Evolutionary conservation across 2,113 vertebrate genomes (phyloP), one percentile per base, ranked within the genome.

Genomic region (Prochilodus magdalenae): DNA sequence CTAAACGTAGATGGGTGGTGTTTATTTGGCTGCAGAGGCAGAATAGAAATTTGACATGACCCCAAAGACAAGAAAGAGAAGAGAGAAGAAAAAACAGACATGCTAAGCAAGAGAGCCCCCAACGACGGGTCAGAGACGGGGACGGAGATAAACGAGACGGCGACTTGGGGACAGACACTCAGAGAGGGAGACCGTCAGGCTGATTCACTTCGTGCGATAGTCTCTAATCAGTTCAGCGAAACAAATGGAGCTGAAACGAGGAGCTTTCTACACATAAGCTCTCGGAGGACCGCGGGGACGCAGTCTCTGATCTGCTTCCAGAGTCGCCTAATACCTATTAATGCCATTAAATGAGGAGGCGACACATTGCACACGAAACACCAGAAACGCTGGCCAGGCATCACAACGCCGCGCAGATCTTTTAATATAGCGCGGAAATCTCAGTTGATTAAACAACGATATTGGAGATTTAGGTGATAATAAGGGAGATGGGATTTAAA

Each of bases 281-380:
- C 69, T 78, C 67, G 30, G 72, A 47, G 65, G 73, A 47, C 60
- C 57, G n/a, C 60, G 15, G 63, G 75, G 55, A 57, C 22, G 51
- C 51, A 47, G 12, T 22, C n/a, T 83, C 72, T 84, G 76, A 77
- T 77, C 78, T 47, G 44, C 60, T 83, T 84, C 84, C 73, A 73
- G 79, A 59, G 36, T 27, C 53, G 75, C 55, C 47, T 74, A 75
- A 81, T 74, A 70, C 59, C 78, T 83, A 78, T 73, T 82, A 70
- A 81, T 53, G 30, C 73, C 69, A 30, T 72, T 77, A 80, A 79
- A 86, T 67, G 67, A 76, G 40, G 82, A 55, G 40, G 33, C 67
- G 74, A 16, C 76, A 66, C 33, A 60, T 44, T 65, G 36, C 44
- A 65, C 75, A 59, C 24, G 1, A 26, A 66, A 59, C 70, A 73